Evolutionary conservation across 2,113 vertebrate genomes (phyloP).

Genomic region (Pantherophis guttatus): DNA sequence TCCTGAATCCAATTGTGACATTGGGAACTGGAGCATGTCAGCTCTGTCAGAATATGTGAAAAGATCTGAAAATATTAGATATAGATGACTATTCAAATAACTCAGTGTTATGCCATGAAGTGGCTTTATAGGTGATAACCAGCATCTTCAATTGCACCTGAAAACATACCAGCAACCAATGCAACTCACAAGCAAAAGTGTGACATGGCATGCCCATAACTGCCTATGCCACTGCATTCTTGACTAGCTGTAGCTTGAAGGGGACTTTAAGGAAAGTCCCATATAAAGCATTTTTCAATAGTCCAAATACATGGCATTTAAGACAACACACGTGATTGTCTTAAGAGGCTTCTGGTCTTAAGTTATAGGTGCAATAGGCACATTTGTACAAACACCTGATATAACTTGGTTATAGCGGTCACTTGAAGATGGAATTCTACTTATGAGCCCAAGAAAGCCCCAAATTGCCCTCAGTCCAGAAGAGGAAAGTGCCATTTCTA

Average conservation of each 20-base stretch:
- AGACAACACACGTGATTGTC: not conserved
- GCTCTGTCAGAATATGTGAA: not conserved
- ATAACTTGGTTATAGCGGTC: not conserved
- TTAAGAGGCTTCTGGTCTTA: not conserved
- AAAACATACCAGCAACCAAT: not conserved
- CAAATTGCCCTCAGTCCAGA: not conserved
- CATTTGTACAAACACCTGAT: not conserved
- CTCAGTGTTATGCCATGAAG: not conserved
- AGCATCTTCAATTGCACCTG: not conserved
- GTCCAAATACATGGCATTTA: not conserved
- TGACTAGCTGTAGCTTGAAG: not conserved
- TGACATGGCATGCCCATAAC: not conserved
- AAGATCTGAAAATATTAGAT: not conserved
- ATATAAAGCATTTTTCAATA: not conserved
- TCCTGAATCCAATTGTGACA: not conserved
- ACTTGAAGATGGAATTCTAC: not conserved
- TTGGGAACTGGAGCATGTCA: not conserved
- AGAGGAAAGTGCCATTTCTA: not conserved
- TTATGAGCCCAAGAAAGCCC: not conserved
- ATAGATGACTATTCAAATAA: not conserved
- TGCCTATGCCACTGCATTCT: not conserved
- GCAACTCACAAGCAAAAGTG: not conserved
- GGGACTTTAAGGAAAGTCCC: not conserved
- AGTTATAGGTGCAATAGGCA: not conserved
- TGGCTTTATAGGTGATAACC: not conserved